Base-by-base conservation (phyloP, 2,888 invertebrate genomes). In the Mesorhabditis belari region DNA sequence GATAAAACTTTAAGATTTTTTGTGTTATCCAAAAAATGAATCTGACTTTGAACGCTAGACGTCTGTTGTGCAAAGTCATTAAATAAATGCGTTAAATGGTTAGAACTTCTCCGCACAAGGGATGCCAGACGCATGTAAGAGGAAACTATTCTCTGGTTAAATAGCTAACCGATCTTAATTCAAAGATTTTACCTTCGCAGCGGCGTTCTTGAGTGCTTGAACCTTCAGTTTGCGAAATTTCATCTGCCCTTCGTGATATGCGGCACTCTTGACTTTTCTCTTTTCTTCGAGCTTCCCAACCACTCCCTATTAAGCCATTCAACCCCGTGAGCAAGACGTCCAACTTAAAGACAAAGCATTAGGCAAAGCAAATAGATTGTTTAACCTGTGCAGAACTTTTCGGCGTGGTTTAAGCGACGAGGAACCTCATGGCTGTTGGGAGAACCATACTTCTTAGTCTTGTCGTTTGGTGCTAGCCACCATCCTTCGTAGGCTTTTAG, bases 221-320 rank as follows among this genome's bases (percentile, higher is more conserved):
- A 56, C 80, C 77, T 79, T 83, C 83, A 79, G 67, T 62, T 77
- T 77, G 66, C 74, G 72, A 35, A 80, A 88, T 82, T 87, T 87
- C 84, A 88, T 88, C 81, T 89, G 89, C 74, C 82, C 81, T 73
- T 84, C 83, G 79, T 84, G 87, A 81, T 86, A 87, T 80, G 89
- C 85, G 75, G 89, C 87, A 66, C 89, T 88, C 84, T 89, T 90
- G 81, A 90, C 88, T 84, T 91, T 91, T 81, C 98, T 89, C 87
- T 94, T 95, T 81, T 90, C 88, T 84, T 99, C 98, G 74, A 98
- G 86, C 69, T 92, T 91, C 82, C 90, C 89, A 63, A 99, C 91
- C 60, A 98, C 95, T 71, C 89, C 88, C 83, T 89, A 87, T 98
- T 98, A 84, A 98, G 98, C 98, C 98, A 99, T 80, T 98, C 98